These are phyloP conservation scores for Polyergus mexicanus DNA, from an alignment of 1,140 invertebrate species.

Conservation along the genomic window DNA sequence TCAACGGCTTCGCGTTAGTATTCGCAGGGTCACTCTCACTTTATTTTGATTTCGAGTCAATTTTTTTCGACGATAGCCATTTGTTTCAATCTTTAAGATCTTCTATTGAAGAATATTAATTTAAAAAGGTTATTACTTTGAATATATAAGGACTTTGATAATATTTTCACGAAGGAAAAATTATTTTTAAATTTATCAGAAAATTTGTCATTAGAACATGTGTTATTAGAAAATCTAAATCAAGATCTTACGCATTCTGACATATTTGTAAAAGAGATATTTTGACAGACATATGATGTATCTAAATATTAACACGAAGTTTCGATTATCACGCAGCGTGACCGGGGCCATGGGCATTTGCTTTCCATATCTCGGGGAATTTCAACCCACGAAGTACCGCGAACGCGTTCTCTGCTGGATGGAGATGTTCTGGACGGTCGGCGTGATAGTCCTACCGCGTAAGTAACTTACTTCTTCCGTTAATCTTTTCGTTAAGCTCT, in stretches of 20 bases:
- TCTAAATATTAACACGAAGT: conserved; percentile 18
- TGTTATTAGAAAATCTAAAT: too few species aligned
- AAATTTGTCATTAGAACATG: too few species aligned
- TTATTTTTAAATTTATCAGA: too few species aligned
- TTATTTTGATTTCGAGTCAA: neutral
- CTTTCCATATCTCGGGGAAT: conserved; percentile 92
- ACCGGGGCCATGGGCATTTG: conserved; percentile 93
- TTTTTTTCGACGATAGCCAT: neutral
- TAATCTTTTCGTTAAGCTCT: too few species aligned
- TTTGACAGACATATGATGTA: neutral
- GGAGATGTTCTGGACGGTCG: conserved; percentile 93
- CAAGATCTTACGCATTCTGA: neutral
- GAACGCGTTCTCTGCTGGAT: conserved; percentile 93
- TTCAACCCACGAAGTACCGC: conserved; percentile 91
- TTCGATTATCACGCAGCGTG: conserved; percentile 85
- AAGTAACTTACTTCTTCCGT: conserved; percentile 72
- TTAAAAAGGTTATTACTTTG: too few species aligned
- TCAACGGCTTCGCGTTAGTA: conserved; percentile 95
- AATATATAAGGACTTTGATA: too few species aligned
- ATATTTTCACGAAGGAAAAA: too few species aligned
- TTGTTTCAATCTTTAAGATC: too few species aligned
- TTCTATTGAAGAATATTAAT: too few species aligned
- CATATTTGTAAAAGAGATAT: neutral
- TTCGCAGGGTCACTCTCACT: too few species aligned
- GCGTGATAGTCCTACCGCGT: conserved; percentile 91